phyloP scores from a whole-genome alignment of 1,140 invertebrate species.

The Orchestia grillus region DNA sequence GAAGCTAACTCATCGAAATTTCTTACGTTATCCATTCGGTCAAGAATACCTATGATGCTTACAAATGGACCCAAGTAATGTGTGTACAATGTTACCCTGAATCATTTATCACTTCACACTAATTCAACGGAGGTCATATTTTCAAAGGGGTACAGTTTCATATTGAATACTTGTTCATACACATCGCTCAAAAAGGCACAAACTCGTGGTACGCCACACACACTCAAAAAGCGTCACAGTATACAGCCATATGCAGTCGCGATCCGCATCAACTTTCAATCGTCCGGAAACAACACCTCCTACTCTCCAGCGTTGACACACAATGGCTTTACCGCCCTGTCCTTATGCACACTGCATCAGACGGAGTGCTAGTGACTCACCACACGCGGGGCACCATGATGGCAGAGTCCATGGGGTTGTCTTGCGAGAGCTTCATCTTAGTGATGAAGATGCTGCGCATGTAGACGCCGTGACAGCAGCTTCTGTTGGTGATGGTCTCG shows the following conservation, averaged over 20 bases:
- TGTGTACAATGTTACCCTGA: not conserved
- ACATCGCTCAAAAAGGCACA: not conserved
- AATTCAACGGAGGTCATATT: not conserved
- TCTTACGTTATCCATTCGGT: not conserved
- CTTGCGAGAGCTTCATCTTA: constrained; percentile 93
- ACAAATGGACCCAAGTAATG: not conserved
- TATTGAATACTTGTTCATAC: not conserved
- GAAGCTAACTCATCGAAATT: not conserved
- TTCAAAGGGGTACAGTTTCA: not conserved
- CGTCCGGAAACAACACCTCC: not conserved
- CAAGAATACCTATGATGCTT: not conserved
- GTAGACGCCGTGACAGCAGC: constrained; percentile 95
- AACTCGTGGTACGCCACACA: not conserved
- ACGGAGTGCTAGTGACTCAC: constrained; percentile 75
- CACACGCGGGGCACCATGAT: constrained; percentile 98
- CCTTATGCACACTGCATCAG: not conserved
- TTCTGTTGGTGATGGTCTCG: constrained; percentile 84
- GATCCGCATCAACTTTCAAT: not conserved
- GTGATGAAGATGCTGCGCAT: constrained; percentile 96
- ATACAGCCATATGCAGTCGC: not conserved
- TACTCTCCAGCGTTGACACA: not conserved
- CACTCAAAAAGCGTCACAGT: not conserved
- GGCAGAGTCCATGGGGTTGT: constrained; percentile 84
- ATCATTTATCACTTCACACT: not conserved
- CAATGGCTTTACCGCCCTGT: not conserved